Conservation (phyloP, 2,888 invertebrate genomes). For the Empis stercorea region DNA sequence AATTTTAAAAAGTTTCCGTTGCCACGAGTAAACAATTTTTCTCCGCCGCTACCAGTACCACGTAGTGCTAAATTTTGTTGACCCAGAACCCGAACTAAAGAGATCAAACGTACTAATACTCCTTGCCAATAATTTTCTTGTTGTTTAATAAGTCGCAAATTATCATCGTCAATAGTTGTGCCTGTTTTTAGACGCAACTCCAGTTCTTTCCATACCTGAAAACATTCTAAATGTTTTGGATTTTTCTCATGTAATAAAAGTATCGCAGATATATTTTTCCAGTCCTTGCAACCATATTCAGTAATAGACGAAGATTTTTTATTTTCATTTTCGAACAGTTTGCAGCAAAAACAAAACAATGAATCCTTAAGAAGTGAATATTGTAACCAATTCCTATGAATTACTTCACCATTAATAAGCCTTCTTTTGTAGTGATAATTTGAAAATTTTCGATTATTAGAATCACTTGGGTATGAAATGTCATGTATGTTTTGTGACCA, state of each 20-base stretch:
- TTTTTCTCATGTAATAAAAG: conserved; percentile 1
- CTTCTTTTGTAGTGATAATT: neutral
- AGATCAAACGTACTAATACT: conserved; percentile 1
- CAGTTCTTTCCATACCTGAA: neutral
- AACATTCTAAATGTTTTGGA: conserved; percentile 1
- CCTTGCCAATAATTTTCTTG: neutral
- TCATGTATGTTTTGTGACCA: conserved; percentile 2
- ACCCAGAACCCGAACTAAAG: conserved; percentile 1
- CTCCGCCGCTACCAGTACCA: neutral
- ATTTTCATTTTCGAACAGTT: conserved; percentile 3
- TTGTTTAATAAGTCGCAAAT: neutral
- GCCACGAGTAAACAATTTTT: conserved; percentile 2
- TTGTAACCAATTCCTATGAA: conserved; percentile 2
- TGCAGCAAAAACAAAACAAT: conserved; percentile 3
- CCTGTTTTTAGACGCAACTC: neutral
- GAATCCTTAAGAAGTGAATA: conserved; percentile 2
- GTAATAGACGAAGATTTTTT: conserved; percentile 3
- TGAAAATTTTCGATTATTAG: neutral
- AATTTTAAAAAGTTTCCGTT: conserved; percentile 3
- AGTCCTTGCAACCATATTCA: conserved; percentile 2
- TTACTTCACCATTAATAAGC: conserved; percentile 3
- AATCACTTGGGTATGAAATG: conserved; percentile 1
- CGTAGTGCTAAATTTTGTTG: conserved; percentile 4
- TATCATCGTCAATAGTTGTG: conserved; percentile 2
- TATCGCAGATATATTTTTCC: conserved; percentile 4